phyloP scores from a whole-genome alignment of 2,888 invertebrate genomes.

The Amphipoea oculea region DNA sequence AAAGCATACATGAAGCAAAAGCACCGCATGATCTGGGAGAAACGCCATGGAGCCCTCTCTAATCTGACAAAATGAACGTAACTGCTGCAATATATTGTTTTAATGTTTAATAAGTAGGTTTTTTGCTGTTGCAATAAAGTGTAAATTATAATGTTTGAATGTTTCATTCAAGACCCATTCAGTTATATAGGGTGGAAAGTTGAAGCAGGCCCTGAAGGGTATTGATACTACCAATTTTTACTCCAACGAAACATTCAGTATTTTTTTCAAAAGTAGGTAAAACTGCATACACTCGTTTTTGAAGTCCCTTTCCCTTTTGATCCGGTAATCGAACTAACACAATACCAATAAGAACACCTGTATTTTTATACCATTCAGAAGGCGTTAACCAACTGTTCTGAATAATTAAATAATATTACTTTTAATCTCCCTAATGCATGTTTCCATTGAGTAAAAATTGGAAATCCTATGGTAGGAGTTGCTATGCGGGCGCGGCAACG shows the following conservation, averaged over 20 bases:
- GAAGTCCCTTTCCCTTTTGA: neutral
- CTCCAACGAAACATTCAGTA: neutral
- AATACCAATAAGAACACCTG: neutral
- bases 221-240: neutral
- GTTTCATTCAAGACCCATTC: slow-evolving; percentile 17
- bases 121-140: slow-evolving; percentile 73
- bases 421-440: neutral
- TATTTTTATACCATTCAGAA: neutral
- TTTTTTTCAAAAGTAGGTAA: neutral
- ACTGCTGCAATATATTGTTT: slow-evolving; percentile 25
- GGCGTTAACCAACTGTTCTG: neutral
- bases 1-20: slow-evolving; percentile 99
- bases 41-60: slow-evolving; percentile 94
- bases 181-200: neutral
- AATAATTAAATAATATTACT: neutral
- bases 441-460: neutral
- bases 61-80: slow-evolving; percentile 73
- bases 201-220: neutral
- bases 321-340: neutral
- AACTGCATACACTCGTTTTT: neutral
- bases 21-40: slow-evolving; percentile 99
- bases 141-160: slow-evolving; percentile 65
- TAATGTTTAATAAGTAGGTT: slow-evolving; percentile 70
- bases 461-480: neutral
- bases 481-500: neutral